Evolutionary conservation across 2,113 vertebrate genomes (phyloP), one percentile per base, ranked within the genome.

Genomic region (Marcusenius ussheri): DNA sequence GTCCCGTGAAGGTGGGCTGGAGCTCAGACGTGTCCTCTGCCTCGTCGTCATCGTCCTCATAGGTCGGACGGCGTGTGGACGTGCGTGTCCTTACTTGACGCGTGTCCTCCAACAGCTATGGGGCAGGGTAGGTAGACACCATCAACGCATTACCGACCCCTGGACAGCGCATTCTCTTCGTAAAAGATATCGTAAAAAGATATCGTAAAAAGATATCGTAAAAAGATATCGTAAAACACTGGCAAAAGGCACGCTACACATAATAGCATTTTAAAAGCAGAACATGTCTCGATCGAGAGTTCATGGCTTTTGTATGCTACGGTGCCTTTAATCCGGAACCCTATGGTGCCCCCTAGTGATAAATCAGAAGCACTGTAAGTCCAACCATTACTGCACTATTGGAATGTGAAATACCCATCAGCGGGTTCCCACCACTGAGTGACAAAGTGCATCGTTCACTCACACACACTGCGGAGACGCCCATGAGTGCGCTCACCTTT

Each of bases 1-100:
- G 98, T 88, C 98, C 98, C 35, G 97, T 96, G 95, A 99, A 99
- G 53, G 98, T 97, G 13, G 97, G 97, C 90, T 98, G 98, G 8
- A 96, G 95, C 88, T 98, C 98, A 0, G 96, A 95, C 95, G 96
- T 95, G 93, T 98, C 97, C n/a, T 98, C 97, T 1, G 98, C 97
- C 49, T 96, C 96, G 91, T 97, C 96, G n/a, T 97, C 97, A 5
- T 97, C 0, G 93, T 96, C 92, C 0, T 95, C 93, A 0, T 89
- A 94, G 0, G 94, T 88, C 27, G 94, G 94, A 50, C 92, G 93
- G 0, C 96, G 96, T 0, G 94, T 92, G 88, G 95, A 70, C 92
- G 97, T 95, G 89, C 96, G 95, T 0, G 97, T 95, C 45, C 95
- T 96, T 9, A 94, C 50, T 11, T 51, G 27, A 0, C 87, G 80